Percentiles rank a stretch among this genome's conserved stretches.
Conservation (phyloP, 2,797 vertebrate genomes). For the Danionella dracula region DNA sequence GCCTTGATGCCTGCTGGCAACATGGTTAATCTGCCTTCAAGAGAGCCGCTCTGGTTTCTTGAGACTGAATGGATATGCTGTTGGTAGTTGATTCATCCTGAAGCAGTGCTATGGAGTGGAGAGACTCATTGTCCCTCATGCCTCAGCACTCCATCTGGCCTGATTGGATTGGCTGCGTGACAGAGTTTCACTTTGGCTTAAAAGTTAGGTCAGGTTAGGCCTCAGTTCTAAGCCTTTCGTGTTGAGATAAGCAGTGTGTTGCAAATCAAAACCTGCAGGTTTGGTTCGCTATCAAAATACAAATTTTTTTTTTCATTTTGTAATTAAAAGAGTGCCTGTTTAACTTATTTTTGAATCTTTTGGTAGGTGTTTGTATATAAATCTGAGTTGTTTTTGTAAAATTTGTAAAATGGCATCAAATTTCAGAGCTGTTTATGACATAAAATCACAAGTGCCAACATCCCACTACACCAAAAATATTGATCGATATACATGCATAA, state of each 20-base stretch:
- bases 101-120: constrained; percentile 22
- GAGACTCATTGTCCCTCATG: not conserved
- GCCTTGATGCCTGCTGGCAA: not conserved
- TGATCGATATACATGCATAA: too few relatives aligned
- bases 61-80: not conserved
- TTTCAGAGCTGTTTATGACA: too few relatives aligned
- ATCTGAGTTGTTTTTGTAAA: too few relatives aligned
- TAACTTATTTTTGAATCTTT: too few relatives aligned
- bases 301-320: too few relatives aligned
- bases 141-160: constrained; percentile 28
- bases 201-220: constrained; percentile 14
- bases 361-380: too few relatives aligned
- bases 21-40: constrained; percentile 33
- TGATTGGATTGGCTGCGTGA: constrained; percentile 46
- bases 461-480: too few relatives aligned
- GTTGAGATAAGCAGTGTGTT: not conserved
- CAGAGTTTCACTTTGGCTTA: constrained; percentile 8
- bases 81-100: constrained; percentile 22
- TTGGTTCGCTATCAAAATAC: not conserved
- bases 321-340: too few relatives aligned
- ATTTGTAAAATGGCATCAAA: too few relatives aligned
- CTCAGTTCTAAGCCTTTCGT: not conserved
- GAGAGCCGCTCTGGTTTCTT: constrained; percentile 5
- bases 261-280: not conserved
- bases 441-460: too few relatives aligned